Conservation (phyloP, 2,113 vertebrate species). For the Centrocercus urophasianus region DNA sequence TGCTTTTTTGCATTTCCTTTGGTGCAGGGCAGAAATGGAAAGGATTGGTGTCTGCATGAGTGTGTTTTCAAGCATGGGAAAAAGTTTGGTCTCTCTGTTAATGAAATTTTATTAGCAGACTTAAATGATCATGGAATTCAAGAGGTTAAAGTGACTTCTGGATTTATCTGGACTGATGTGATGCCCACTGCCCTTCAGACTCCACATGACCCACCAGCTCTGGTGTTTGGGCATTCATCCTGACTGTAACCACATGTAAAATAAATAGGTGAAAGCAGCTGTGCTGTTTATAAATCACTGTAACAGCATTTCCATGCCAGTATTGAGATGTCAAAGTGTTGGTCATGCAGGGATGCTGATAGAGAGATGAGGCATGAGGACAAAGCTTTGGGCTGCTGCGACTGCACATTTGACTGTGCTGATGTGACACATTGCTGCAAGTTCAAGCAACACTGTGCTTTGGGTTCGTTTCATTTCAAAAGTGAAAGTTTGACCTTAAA, state of each 20-base stretch:
- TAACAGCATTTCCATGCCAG: neutral
- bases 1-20: neutral
- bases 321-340: neutral
- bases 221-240: neutral
- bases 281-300: too few relatives aligned
- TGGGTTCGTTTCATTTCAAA: neutral
- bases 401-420: neutral
- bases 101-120: neutral
- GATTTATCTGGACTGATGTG: neutral
- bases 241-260: fast-evolving
- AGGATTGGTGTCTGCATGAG: fast-evolving
- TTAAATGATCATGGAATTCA: neutral
- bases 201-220: neutral
- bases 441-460: neutral
- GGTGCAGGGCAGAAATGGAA: neutral
- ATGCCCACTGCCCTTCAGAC: neutral
- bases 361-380: neutral
- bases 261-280: neutral
- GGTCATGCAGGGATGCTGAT: neutral
- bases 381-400: neutral
- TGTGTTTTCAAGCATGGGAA: neutral
- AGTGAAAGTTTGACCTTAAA: neutral
- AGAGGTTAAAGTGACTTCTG: neutral
- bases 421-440: fast-evolving
- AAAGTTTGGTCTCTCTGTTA: neutral